Base-by-base conservation (phyloP, 2,113 vertebrate genomes). In the Dromaius novaehollandiae region DNA sequence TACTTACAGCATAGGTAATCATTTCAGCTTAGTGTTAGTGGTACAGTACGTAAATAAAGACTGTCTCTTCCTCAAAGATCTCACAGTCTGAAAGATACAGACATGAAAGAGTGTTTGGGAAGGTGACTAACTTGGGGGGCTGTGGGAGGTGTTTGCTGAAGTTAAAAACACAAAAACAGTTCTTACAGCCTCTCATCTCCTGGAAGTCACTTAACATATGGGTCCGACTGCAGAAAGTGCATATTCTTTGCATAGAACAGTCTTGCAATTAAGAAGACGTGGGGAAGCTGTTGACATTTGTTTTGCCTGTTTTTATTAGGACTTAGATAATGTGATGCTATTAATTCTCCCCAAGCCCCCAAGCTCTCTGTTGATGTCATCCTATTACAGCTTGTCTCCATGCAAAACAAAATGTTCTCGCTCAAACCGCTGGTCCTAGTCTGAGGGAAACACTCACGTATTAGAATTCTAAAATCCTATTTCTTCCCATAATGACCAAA, bases 11-110 rank as follows among this genome's bases (percentile, higher is more conserved):
- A 61, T 70, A 96, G 58, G 68, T 70, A 96, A 95, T 85, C 82
- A 70, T 68, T 68, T 60, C 55, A 95, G 82, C 81, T 96, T 70
- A 63, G 75, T 70, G 78, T 74, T 94, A 96, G 66, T 69, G 90
- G 75, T 88, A 81, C 53, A 51, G 81, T 81, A 96, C 82, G 93
- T 79, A 97, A 96, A 96, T 92, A 96, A 77, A 95, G 73, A 80
- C 92, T 85, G 96, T 93, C 85, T 96, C 91, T 90, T 91, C 75
- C 82, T 95, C 75, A 86, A 88, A 94, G 91, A 91, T 82, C 89
- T 93, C 94, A 89, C 63, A 71, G 82, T 96, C 95, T 95, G 82
- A 94, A 88, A 97, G 95, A 97, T 94, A 93, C 95, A 81, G 86
- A 95, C 91, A 96, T 97, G 93, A 97, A 95, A 95, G 95, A 84